Percentiles rank a stretch among this genome's conserved stretches.
These are phyloP conservation scores for Amphipoea oculea DNA, from an alignment of 2,888 invertebrate genomes.

Conservation along the genomic window DNA sequence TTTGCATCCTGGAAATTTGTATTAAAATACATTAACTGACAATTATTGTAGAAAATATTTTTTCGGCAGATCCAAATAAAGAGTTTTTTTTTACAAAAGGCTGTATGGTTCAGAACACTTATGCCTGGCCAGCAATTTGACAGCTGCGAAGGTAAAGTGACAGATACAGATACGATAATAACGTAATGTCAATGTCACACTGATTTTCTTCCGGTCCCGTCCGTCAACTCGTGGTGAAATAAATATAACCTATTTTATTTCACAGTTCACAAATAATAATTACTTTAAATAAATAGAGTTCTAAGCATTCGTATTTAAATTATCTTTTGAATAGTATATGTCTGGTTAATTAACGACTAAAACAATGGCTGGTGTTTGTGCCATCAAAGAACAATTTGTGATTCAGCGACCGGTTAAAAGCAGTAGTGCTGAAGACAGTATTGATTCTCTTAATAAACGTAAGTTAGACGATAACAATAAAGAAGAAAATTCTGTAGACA, in stretches of 20 bases:
- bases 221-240: slow-evolving; percentile 40
- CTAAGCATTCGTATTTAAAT: neutral
- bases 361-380: slow-evolving; percentile 81
- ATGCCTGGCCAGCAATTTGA: neutral
- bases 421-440: slow-evolving; percentile 57
- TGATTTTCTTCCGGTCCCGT: neutral
- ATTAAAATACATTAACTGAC: neutral
- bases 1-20: neutral
- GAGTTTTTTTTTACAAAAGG: slow-evolving; percentile 6
- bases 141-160: neutral
- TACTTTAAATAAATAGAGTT: neutral
- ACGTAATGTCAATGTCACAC: slow-evolving; percentile 30
- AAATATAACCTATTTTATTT: slow-evolving; percentile 35
- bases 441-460: slow-evolving; percentile 74
- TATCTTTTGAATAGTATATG: neutral
- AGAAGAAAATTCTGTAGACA: slow-evolving; percentile 65
- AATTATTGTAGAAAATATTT: neutral
- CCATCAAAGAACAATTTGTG: slow-evolving; percentile 84
- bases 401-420: slow-evolving; percentile 73
- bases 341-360: slow-evolving; percentile 71
- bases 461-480: slow-evolving; percentile 73
- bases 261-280: neutral
- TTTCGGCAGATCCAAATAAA: neutral
- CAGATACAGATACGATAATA: neutral
- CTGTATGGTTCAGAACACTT: neutral